Evolutionary conservation across 2,888 invertebrate genomes (phyloP), one percentile per base, ranked within the genome.

Genomic region (Exocentrus adspersus): DNA sequence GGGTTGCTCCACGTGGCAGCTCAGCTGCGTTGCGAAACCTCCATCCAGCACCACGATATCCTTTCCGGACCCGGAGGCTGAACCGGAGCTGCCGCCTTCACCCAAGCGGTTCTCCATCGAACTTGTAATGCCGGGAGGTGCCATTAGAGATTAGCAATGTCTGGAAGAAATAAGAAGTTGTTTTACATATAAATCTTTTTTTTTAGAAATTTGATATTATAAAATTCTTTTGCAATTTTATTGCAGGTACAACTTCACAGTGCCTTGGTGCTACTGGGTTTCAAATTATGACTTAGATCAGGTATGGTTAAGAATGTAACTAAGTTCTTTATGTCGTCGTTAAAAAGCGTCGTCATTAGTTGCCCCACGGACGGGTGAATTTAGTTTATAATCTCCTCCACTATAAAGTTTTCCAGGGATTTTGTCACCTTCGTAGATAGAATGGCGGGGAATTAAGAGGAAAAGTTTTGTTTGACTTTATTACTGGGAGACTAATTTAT

Each of bases 11-110:
- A 92, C 90, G 80, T 92, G 90, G 52, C 89, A 89, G 1, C 90
- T 89, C 71, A 94, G 85, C 81, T 94, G 94, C 6, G 93, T 90
- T 9, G 92, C 91, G 81, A 94, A 93, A 2, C 94, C 94, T 0
- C 94, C 94, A 71, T 89, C 89, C 43, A 88, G 69, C n/a, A 88
- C 78, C 20, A 80, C 82, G 71, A 80, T 76, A 42, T 76, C 68
- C 56, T 67, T 68, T 46, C 42, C 42, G 3, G 51, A 21, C 24
- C 48, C 50, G 28, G 24, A 28, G 57, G 37, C n/a, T n/a, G n/a
- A 7, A 24, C 24, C 24, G 3, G 10, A 57, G 28, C 24, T 20
- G 16, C 42, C 45, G 16, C 30, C 48, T 12, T 41, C 32, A 16
- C 32, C 14, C 20, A 46, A 17, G 12, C 52, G 62, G 41, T 28